These are phyloP conservation scores for Hapalemur alaotrensis DNA, from an alignment of 2,797 vertebrate species.

Conservation along the genomic window DNA sequence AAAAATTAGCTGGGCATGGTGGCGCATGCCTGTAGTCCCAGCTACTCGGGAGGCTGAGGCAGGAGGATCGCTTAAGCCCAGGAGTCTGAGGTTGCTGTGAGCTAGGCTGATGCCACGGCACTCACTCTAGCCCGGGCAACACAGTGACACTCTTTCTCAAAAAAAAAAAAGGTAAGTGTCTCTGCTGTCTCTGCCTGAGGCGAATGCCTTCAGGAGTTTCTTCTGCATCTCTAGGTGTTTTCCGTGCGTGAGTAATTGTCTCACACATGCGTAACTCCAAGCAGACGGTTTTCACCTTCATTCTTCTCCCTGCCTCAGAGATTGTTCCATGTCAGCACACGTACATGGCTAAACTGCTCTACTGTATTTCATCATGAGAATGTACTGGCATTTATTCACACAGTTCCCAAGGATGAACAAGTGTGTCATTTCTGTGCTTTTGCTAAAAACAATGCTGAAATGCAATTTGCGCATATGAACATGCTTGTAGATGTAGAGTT, in stretches of 20 bases:
- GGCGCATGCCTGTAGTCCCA: too few species aligned
- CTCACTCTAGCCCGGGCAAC: too few species aligned
- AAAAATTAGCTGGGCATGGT: too few species aligned
- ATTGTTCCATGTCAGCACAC: rapidly evolving
- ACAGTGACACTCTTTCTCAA: too few species aligned
- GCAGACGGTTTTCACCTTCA: rapidly evolving
- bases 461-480: rapidly evolving
- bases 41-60: too few species aligned
- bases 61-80: too few species aligned
- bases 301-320: background rate
- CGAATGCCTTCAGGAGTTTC: rapidly evolving
- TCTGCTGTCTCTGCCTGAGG: background rate
- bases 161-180: background rate
- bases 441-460: background rate
- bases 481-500: too few species aligned
- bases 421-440: background rate
- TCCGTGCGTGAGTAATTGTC: rapidly evolving
- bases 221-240: background rate
- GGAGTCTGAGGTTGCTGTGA: too few species aligned
- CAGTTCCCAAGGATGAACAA: background rate
- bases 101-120: too few species aligned
- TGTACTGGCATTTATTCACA: rapidly evolving
- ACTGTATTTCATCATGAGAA: rapidly evolving
- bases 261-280: rapidly evolving
- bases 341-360: rapidly evolving